Evolutionary conservation across 2,888 invertebrate species (phyloP).

Genomic region (Entomobrya multifasciata): DNA sequence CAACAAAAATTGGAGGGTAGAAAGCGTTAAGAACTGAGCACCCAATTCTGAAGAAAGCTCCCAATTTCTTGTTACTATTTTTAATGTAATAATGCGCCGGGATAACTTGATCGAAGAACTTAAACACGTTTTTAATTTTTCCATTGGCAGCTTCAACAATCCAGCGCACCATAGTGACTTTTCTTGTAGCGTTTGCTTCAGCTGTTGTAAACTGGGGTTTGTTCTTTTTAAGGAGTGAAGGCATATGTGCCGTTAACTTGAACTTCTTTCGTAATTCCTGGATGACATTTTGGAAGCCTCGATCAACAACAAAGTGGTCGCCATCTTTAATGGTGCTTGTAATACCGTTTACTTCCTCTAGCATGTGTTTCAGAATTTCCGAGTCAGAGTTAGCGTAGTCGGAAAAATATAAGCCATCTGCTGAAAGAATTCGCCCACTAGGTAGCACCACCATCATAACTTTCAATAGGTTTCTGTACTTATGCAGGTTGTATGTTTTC

Average conservation of each 20-base stretch:
- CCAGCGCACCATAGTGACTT: constrained; percentile 60
- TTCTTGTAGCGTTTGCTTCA: constrained; percentile 57
- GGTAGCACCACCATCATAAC: constrained; percentile 41
- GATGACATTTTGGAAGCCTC: constrained; percentile 59
- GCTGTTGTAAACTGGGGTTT: constrained; percentile 47
- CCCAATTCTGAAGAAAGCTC: no score
- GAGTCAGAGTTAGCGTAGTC: constrained; percentile 64
- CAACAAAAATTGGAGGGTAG: no score
- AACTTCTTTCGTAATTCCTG: not conserved
- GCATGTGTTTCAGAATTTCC: constrained; percentile 52
- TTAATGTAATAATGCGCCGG: no score
- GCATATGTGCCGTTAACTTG: constrained; percentile 31
- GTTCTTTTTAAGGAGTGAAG: constrained; percentile 27
- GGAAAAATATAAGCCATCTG: constrained; percentile 43
- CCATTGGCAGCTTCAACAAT: constrained; percentile 66
- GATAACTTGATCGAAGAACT: no score
- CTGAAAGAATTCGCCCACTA: constrained; percentile 46
- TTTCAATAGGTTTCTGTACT: constrained; percentile 35
- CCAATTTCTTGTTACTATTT: no score
- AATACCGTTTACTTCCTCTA: not conserved
- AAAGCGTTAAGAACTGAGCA: no score
- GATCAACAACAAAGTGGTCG: constrained; percentile 41
- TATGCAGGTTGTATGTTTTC: constrained; percentile 37
- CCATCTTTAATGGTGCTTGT: not conserved
- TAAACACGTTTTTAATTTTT: constrained; percentile 63